Evolutionary conservation across 2,113 vertebrate genomes (phyloP).

Genomic region (Corapipo altera): DNA sequence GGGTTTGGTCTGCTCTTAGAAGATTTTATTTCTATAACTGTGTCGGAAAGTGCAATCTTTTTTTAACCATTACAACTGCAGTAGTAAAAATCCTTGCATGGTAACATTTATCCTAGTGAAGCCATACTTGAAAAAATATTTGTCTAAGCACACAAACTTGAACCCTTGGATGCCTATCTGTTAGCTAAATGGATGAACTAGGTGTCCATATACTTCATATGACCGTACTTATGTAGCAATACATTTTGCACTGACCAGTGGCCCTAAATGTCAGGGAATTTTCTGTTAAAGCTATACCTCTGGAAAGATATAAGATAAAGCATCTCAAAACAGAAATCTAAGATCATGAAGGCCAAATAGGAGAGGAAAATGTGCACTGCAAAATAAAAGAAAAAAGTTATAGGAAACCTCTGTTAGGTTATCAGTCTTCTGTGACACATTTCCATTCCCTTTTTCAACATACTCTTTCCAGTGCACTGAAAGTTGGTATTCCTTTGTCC

Average conservation of each 20-base stretch:
- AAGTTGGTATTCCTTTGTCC: background rate
- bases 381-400: background rate
- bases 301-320: background rate
- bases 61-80: background rate
- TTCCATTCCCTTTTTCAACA: background rate
- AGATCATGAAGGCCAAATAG: background rate
- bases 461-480: background rate
- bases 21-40: background rate
- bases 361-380: background rate
- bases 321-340: background rate
- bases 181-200: background rate
- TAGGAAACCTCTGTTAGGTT: background rate
- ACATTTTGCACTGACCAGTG: background rate
- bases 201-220: background rate
- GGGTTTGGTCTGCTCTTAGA: background rate
- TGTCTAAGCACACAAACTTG: background rate
- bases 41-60: background rate
- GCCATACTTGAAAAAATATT: background rate
- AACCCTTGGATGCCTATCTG: background rate
- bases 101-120: background rate
- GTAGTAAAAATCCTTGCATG: background rate
- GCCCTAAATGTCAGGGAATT: background rate
- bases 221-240: background rate
- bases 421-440: background rate
- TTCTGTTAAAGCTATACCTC: background rate